These are phyloP conservation scores for Microcebus griseorufus DNA, from an alignment of 2,113 vertebrate species.

Conservation along the genomic window DNA sequence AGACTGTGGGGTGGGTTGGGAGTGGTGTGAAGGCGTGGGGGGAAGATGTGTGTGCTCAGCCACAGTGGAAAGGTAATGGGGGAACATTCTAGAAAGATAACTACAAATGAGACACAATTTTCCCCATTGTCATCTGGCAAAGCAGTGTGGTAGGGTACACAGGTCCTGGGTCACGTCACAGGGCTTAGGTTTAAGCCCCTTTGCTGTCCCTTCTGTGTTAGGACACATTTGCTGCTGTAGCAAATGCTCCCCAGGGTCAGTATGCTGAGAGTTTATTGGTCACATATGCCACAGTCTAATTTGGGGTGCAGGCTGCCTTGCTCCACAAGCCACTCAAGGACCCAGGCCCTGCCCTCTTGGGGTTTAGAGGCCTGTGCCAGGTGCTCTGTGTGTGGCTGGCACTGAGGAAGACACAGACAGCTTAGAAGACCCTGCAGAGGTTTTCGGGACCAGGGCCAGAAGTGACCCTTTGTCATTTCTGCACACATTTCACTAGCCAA, in stretches of 20 bases:
- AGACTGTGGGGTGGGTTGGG: not conserved
- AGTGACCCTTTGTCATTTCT: not conserved
- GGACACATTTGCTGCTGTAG: not conserved
- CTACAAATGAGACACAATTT: not conserved
- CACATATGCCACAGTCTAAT: not conserved
- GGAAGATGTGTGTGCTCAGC: not conserved
- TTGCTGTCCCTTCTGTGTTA: not conserved
- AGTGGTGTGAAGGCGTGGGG: not conserved
- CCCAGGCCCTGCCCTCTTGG: not conserved
- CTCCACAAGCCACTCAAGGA: not conserved
- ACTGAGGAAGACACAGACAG: not conserved
- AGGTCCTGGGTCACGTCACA: not conserved
- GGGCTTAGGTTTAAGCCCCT: not conserved
- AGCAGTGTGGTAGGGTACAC: not conserved
- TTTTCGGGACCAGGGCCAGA: not conserved
- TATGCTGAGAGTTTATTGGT: too few species aligned
- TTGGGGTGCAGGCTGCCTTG: not conserved
- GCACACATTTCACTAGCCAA: not conserved
- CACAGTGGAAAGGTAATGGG: not conserved
- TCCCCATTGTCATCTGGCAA: not conserved
- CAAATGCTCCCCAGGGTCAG: accelerated
- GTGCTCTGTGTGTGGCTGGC: not conserved
- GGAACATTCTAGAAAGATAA: not conserved
- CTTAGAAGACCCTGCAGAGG: not conserved
- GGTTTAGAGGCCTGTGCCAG: not conserved